Evolutionary conservation across 2,113 vertebrate species (phyloP).

Genomic region (Trichomycterus rosablanca): DNA sequence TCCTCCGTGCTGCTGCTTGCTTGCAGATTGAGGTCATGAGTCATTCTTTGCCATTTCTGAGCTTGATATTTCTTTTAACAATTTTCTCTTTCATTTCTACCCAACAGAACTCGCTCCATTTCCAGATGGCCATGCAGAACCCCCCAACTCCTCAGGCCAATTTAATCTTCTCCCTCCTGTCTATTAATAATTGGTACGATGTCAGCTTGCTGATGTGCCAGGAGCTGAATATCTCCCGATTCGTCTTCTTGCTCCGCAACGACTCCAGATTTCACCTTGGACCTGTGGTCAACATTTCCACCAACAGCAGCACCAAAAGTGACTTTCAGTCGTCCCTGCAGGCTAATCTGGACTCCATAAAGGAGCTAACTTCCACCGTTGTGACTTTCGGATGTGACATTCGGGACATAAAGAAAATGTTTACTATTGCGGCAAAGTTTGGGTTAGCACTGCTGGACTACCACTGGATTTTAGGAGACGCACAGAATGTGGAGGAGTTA

Average conservation of each 20-base stretch:
- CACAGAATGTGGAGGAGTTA: constrained; percentile 88
- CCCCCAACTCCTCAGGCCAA: constrained; percentile 74
- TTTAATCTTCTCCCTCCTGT: constrained; percentile 84
- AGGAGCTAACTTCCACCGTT: constrained; percentile 74
- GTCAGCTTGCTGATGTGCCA: constrained; percentile 90
- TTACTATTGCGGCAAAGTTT: constrained; percentile 72
- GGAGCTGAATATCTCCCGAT: constrained; percentile 86
- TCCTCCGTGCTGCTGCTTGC: too few species aligned
- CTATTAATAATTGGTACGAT: constrained; percentile 95
- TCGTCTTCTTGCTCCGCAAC: constrained; percentile 81
- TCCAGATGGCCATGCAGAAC: constrained; percentile 89
- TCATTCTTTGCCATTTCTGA: not conserved
- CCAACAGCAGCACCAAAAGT: constrained; percentile 65
- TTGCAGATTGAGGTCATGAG: not conserved
- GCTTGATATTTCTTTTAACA: constrained; percentile 18
- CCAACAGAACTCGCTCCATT: constrained; percentile 88
- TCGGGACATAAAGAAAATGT: constrained; percentile 76
- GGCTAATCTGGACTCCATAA: constrained; percentile 74
- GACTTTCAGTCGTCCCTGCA: constrained; percentile 78
- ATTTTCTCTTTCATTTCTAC: constrained; percentile 27
- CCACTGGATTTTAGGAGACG: constrained; percentile 92
- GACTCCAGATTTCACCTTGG: constrained; percentile 86
- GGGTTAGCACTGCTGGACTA: constrained; percentile 73
- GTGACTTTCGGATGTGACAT: constrained; percentile 93
- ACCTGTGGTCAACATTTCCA: constrained; percentile 82